These are phyloP conservation scores for Linnaemya vulpina DNA, from an alignment of 2,888 invertebrate genomes.

Conservation along the genomic window DNA sequence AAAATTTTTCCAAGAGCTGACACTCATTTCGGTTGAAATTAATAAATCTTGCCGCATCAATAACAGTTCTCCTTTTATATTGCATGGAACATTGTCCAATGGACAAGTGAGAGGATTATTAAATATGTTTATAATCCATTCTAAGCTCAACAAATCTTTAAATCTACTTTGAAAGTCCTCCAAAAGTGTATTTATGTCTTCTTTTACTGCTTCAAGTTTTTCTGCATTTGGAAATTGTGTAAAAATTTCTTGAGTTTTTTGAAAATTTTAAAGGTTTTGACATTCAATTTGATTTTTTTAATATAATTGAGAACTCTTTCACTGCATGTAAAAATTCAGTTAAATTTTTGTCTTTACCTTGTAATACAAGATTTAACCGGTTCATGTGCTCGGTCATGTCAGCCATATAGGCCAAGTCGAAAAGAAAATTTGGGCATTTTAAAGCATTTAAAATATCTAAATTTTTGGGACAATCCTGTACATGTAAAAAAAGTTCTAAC, in stretches of 20 bases:
- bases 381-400: slow-evolving; percentile 21
- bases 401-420: neutral
- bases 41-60: slow-evolving; percentile 26
- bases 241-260: too few relatives aligned
- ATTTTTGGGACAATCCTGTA: neutral
- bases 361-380: slow-evolving; percentile 21
- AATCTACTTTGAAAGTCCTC: too few relatives aligned
- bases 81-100: neutral
- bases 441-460: neutral
- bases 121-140: slow-evolving; percentile 26
- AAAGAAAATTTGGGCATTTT: neutral
- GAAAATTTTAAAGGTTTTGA: too few relatives aligned
- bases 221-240: too few relatives aligned
- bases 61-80: slow-evolving; percentile 7
- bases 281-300: too few relatives aligned
- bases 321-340: too few relatives aligned
- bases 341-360: too few relatives aligned
- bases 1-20: too few relatives aligned
- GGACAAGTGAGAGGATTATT: too few relatives aligned
- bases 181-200: too few relatives aligned
- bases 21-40: neutral
- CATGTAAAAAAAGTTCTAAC: neutral
- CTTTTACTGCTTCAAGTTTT: too few relatives aligned
- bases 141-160: slow-evolving; percentile 10
- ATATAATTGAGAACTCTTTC: too few relatives aligned